These are phyloP conservation scores for Epistrophella euchroma DNA, from an alignment of 2,888 invertebrate genomes.

Conservation along the genomic window DNA sequence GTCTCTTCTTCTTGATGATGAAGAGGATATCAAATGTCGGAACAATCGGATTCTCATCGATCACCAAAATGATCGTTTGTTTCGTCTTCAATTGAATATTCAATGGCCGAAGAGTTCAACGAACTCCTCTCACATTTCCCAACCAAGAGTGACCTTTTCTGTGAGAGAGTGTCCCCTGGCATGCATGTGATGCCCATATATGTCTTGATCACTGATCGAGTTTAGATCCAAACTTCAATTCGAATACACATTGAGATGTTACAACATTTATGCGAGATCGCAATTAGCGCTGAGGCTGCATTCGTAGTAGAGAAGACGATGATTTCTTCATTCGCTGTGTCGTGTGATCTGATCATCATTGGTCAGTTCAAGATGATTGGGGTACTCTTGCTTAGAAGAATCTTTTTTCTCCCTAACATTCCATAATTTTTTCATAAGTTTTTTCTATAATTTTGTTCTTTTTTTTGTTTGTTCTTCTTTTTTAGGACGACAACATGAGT, in stretches of 20 bases:
- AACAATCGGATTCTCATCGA: slow-evolving; percentile 58
- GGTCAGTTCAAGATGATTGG: slow-evolving; percentile 16
- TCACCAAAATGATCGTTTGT: slow-evolving; percentile 66
- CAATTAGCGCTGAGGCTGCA: slow-evolving; percentile 62
- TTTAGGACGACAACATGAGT: slow-evolving; percentile 82
- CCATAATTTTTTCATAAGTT: slow-evolving; percentile 57
- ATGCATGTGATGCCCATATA: slow-evolving; percentile 42
- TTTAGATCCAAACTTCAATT: slow-evolving; percentile 60
- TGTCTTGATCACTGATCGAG: slow-evolving; percentile 62
- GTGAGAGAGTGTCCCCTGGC: slow-evolving; percentile 22
- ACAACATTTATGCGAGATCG: slow-evolving; percentile 69
- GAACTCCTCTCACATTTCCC: slow-evolving; percentile 7
- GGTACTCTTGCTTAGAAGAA: slow-evolving; percentile 55
- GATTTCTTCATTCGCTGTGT: slow-evolving; percentile 67
- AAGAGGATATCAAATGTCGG: slow-evolving; percentile 33
- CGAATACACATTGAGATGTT: slow-evolving; percentile 59
- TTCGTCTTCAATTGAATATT: slow-evolving; percentile 38
- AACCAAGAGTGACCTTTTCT: slow-evolving; percentile 62
- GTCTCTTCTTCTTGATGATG: slow-evolving; percentile 33
- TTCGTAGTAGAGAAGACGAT: slow-evolving; percentile 36
- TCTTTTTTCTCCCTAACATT: slow-evolving; percentile 38
- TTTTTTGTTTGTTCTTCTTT: slow-evolving; percentile 46
- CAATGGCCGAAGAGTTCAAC: slow-evolving; percentile 37
- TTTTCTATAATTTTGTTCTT: slow-evolving; percentile 21
- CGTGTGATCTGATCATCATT: slow-evolving; percentile 40